Percentiles rank a stretch among this genome's conserved stretches.
These are phyloP conservation scores for Eudyptes chrysolophus DNA, from an alignment of 2,113 vertebrate genomes.

Conservation along the genomic window DNA sequence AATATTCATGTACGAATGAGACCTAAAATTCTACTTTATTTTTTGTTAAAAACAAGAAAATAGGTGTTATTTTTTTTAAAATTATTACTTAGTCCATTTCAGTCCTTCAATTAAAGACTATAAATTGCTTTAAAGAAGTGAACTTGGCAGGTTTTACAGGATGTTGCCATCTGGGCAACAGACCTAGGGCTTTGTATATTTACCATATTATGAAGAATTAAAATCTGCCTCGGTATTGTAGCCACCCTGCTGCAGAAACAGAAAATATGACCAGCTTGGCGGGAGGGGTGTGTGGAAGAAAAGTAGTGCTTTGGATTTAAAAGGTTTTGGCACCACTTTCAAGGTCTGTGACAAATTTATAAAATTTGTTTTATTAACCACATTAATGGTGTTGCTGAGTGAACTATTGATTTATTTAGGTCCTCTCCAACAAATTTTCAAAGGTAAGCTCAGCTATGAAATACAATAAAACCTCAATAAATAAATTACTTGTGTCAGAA, in stretches of 20 bases:
- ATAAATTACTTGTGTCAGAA: conserved; percentile 24
- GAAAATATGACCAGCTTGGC: neutral
- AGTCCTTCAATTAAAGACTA: neutral
- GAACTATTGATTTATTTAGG: conserved; percentile 40
- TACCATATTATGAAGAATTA: neutral
- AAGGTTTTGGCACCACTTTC: conserved; percentile 10
- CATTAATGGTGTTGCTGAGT: conserved; percentile 8
- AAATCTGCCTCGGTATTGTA: neutral
- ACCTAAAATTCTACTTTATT: neutral
- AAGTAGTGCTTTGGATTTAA: neutral
- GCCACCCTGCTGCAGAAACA: neutral
- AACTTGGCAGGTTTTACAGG: neutral
- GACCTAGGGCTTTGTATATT: neutral
- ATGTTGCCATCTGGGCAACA: conserved; percentile 21
- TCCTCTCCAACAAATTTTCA: neutral
- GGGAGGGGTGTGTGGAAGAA: neutral
- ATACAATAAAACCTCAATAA: conserved; percentile 24
- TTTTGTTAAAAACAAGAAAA: neutral
- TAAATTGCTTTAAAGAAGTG: neutral
- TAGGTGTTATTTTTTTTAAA: neutral
- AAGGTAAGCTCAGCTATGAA: conserved; percentile 19
- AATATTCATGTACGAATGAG: neutral
- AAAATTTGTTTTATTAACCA: conserved; percentile 39
- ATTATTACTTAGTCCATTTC: neutral
- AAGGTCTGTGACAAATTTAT: neutral